A percentile compares a stretch with the other conserved stretches of the same genome.
Conservation (phyloP, 2,888 invertebrate genomes). For the Epirrita christyi region DNA sequence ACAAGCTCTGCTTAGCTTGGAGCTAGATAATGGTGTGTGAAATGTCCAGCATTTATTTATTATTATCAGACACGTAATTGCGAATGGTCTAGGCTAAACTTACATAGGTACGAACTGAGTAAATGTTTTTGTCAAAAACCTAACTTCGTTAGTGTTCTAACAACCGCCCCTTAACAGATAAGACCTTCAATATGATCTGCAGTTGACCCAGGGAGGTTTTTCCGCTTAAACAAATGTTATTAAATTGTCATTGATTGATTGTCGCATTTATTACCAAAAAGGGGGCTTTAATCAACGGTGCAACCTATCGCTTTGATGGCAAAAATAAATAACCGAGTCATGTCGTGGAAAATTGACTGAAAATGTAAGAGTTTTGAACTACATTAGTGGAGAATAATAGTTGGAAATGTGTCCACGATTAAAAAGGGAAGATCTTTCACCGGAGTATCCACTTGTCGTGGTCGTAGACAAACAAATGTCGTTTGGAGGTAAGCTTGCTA, state of each 20-base stretch:
- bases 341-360: not conserved
- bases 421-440: no score
- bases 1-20: no score
- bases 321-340: slow-evolving; percentile 8
- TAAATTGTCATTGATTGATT: slow-evolving; percentile 72
- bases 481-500: no score
- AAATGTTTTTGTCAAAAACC: not conserved
- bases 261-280: slow-evolving; percentile 59
- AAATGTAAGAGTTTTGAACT: not conserved
- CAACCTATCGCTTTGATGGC: slow-evolving; percentile 14
- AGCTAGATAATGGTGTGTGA: no score
- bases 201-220: slow-evolving; percentile 50
- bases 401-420: no score
- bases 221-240: slow-evolving; percentile 66
- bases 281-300: slow-evolving; percentile 17
- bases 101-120: not conserved
- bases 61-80: not conserved
- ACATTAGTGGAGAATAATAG: not conserved
- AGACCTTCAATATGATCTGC: slow-evolving; percentile 59
- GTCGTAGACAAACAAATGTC: no score
- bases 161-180: slow-evolving; percentile 48
- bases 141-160: not conserved
- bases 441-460: no score
- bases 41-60: no score
- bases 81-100: not conserved